A percentile compares a stretch with the other conserved stretches of the same genome.
Conservation (phyloP, 2,113 vertebrate genomes). For the Phrynocephalus versicolor region DNA sequence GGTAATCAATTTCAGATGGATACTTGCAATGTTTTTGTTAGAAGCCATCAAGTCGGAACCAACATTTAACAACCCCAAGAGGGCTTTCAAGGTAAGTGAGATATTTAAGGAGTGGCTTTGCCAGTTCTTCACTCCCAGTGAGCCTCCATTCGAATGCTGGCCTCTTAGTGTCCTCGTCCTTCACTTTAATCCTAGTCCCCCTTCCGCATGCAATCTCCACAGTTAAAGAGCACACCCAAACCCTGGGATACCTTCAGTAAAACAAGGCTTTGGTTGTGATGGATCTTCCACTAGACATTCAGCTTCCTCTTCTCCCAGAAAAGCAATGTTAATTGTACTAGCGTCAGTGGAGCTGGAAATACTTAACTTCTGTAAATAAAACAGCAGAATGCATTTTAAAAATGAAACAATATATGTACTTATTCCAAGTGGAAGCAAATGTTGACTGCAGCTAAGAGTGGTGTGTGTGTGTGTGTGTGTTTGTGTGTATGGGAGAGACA, state of each 20-base stretch:
- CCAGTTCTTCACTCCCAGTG: no score
- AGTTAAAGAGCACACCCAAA: conserved; percentile 32
- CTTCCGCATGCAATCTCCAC: neutral
- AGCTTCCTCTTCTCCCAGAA: conserved; percentile 79
- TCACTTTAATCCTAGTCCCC: neutral
- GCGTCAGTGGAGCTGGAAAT: conserved; percentile 89
- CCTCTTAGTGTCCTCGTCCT: no score
- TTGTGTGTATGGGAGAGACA: conserved; percentile 1
- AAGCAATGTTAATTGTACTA: conserved; percentile 87
- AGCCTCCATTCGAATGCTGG: no score
- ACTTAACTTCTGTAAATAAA: conserved; percentile 78
- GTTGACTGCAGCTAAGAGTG: conserved; percentile 51
- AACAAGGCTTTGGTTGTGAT: conserved; percentile 88
- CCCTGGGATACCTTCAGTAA: conserved; percentile 79
- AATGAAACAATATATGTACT: neutral
- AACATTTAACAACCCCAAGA: no score
- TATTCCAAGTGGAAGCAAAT: conserved; percentile 30
- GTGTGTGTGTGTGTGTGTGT: conserved; percentile 48
- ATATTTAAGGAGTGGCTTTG: no score
- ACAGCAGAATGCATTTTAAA: conserved; percentile 48
- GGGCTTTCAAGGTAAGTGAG: no score
- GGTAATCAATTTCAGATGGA: neutral
- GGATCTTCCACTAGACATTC: conserved; percentile 79
- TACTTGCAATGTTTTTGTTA: neutral
- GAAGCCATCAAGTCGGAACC: no score